These are phyloP conservation scores for Callosobruchus maculatus DNA, from an alignment of 2,888 invertebrate genomes.

Conservation along the genomic window DNA sequence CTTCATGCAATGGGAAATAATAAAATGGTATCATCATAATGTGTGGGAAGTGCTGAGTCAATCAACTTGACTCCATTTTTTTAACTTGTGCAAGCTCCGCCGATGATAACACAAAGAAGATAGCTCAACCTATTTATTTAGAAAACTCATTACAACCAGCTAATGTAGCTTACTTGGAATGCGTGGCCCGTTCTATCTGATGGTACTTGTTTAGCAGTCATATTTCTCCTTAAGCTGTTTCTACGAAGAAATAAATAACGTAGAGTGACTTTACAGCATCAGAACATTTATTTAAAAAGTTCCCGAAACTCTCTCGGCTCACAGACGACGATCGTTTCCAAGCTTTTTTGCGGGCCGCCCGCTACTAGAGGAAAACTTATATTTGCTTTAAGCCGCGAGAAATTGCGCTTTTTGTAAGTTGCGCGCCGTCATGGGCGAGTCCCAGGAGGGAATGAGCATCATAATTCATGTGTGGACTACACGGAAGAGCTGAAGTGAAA, in stretches of 20 bases:
- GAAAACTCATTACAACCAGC: neutral
- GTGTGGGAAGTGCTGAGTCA: no score
- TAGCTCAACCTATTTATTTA: no score
- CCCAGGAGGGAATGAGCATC: neutral
- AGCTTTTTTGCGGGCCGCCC: neutral
- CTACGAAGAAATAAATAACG: neutral
- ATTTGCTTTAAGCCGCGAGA: neutral
- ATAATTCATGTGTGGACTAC: neutral
- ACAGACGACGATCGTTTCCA: neutral
- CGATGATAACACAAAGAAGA: no score
- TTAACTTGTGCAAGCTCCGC: no score
- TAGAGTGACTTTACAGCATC: neutral
- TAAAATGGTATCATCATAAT: no score
- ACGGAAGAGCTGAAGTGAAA: neutral
- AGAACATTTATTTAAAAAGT: neutral
- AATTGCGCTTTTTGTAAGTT: neutral
- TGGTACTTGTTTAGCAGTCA: neutral
- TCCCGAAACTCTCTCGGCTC: neutral
- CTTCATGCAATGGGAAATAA: no score
- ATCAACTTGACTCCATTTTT: no score
- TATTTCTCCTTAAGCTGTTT: neutral
- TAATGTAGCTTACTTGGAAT: neutral
- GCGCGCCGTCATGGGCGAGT: neutral
- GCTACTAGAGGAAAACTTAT: neutral
- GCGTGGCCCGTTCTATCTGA: neutral